phyloP scores from a whole-genome alignment of 1,140 invertebrate species.

The Geopemphigus sp. region DNA sequence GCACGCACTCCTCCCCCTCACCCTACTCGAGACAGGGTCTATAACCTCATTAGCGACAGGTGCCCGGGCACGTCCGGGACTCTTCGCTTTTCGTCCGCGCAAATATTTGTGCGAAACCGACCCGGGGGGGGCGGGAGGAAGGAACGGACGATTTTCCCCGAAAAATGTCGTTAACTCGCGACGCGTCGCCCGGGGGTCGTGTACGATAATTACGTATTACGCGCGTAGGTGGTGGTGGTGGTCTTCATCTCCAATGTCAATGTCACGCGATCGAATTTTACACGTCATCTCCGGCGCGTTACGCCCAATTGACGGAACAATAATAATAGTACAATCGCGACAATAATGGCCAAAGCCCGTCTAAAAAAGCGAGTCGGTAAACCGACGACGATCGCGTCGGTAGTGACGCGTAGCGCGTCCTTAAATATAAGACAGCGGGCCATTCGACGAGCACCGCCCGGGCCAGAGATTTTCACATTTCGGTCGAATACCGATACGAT shows the following conservation, averaged over 20 bases:
- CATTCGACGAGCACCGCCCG: too few species aligned
- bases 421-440: too few species aligned
- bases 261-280: not conserved
- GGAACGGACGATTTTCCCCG: not conserved
- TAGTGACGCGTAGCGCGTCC: not conserved
- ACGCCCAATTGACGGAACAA: constrained; percentile 9
- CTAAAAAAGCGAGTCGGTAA: not conserved
- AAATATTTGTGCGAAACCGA: too few species aligned
- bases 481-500: too few species aligned
- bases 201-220: too few species aligned
- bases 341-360: not conserved
- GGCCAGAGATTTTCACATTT: too few species aligned
- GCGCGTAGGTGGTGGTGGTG: not conserved
- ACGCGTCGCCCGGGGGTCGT: not conserved
- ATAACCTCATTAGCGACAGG: not conserved
- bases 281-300: not conserved
- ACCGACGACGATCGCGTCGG: not conserved
- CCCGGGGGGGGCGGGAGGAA: too few species aligned
- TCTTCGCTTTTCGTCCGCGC: too few species aligned
- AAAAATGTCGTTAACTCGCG: not conserved
- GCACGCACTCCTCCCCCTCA: too few species aligned
- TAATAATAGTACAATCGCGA: not conserved
- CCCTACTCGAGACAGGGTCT: not conserved
- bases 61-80: not conserved
- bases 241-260: constrained; percentile 19